Conservation (phyloP, 2,888 invertebrate species). For the Marasmarcha lunaedactyla region DNA sequence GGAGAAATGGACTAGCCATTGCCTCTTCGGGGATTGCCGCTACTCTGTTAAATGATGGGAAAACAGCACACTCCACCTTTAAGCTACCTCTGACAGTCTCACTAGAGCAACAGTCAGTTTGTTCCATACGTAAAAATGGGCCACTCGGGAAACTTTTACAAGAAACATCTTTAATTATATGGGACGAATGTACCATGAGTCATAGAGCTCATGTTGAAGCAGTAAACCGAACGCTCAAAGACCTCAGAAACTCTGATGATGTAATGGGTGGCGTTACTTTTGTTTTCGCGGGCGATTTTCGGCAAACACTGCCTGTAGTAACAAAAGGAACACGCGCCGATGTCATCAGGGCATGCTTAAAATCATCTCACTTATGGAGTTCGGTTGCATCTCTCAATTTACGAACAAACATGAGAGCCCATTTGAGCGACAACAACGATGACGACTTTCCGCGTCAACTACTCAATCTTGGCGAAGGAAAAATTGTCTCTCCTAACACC, state of each 20-base stretch:
- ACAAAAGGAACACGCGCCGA: slow-evolving; percentile 13
- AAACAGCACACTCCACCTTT: not conserved
- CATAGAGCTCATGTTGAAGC: slow-evolving; percentile 15
- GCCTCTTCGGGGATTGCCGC: slow-evolving; percentile 1
- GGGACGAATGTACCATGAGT: slow-evolving; percentile 19
- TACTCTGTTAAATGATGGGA: not conserved
- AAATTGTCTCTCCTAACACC: slow-evolving; percentile 14
- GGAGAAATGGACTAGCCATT: slow-evolving; percentile 9
- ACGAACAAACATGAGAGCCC: too few relatives aligned
- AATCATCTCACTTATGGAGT: too few relatives aligned
- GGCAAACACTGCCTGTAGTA: slow-evolving; percentile 13
- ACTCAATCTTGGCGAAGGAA: slow-evolving; percentile 18
- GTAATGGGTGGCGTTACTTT: not conserved
- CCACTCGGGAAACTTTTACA: slow-evolving; percentile 24
- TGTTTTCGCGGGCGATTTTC: slow-evolving; percentile 8
- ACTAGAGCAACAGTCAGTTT: slow-evolving; percentile 15
- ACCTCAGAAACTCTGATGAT: not conserved
- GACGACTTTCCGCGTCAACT: slow-evolving; percentile 17
- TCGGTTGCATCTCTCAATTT: too few relatives aligned
- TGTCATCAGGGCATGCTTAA: slow-evolving; percentile 14
- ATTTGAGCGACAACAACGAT: slow-evolving; percentile 15
- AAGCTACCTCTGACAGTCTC: slow-evolving; percentile 5
- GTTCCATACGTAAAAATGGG: slow-evolving; percentile 20
- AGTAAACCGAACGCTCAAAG: slow-evolving; percentile 10
- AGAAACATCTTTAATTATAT: slow-evolving; percentile 16